A percentile compares a stretch with the other conserved stretches of the same genome.
These are phyloP conservation scores for Agrotis clavis DNA, from an alignment of 2,888 invertebrate species.

Conservation along the genomic window DNA sequence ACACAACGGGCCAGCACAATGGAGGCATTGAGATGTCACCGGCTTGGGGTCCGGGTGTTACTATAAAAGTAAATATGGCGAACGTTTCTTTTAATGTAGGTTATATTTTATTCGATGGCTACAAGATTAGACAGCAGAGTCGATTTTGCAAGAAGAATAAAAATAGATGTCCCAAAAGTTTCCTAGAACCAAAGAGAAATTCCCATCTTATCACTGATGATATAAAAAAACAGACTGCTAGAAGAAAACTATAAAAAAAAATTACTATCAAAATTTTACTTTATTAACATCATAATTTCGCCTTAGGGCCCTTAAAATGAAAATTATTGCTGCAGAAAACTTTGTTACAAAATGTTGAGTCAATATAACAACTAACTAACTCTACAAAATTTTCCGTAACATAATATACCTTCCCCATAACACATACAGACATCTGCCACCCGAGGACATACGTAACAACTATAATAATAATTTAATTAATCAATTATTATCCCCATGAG, in stretches of 20 bases:
- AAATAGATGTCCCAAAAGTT: too few species aligned
- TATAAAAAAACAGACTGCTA: too few species aligned
- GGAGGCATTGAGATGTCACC: constrained; percentile 62
- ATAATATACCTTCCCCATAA: constrained; percentile 21
- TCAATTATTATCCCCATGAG: constrained; percentile 66
- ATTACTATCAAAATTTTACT: neutral
- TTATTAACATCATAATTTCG: neutral
- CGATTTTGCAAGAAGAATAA: too few species aligned
- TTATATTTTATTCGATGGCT: constrained; percentile 4
- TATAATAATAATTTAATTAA: constrained; percentile 67
- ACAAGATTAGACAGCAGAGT: too few species aligned
- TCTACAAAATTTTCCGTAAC: constrained; percentile 3
- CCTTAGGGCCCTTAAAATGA: neutral
- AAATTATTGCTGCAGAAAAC: neutral
- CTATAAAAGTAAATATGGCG: constrained; percentile 59
- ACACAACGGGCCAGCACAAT: constrained; percentile 74
- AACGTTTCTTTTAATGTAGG: constrained; percentile 30
- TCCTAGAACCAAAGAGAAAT: too few species aligned
- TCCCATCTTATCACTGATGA: too few species aligned
- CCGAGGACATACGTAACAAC: constrained; percentile 48
- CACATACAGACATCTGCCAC: constrained; percentile 50
- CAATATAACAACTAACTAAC: neutral
- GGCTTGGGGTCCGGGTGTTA: constrained; percentile 45
- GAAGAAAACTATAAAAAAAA: neutral
- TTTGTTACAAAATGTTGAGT: neutral